Base-by-base conservation (phyloP, 2,888 invertebrate genomes). In the Adela reaumurella region DNA sequence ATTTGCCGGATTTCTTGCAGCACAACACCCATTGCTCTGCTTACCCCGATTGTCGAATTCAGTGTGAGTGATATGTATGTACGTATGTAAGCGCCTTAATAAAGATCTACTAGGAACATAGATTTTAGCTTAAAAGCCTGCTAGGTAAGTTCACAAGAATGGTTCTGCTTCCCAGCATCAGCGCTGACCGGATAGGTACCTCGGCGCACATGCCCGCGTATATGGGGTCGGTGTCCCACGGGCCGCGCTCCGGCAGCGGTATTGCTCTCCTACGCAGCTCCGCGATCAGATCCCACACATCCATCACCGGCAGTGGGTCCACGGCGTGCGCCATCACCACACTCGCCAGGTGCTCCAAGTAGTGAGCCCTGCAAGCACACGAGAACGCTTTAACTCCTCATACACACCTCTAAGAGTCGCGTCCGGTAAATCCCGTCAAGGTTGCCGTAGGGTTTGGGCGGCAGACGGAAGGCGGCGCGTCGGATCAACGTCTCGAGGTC, bases 301-400 rank as follows among this genome's bases (percentile, higher is more conserved):
- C 90, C 83, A 96, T 88, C 65, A 96, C 90, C 57, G 87, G 85
- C 63, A 94, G 84, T 5, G 97, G 96, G 80, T 97, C 97, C 70
- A 97, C 83, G 63, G 84, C 84, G 71, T 90, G 90, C 74, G 96
- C 91, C 70, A 89, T 83, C 74, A 96, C 91, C 70, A 89, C 83
- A 62, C 84, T 87, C 67, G 94, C 93, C 83, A 97, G 85, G 82
- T 96, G 95, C 82, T 97, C 97, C 72, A 94, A 88, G 84, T 94
- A 97, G 83, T 97, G 97, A 67, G 85, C 81, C 84, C 96, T 97
- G 83, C 65, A 79, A 76, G 66, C 63, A 58, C 42, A 46, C 60
- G 46, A 59, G 47, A 53, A 52, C 54, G 50, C 50, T 59, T 63
- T 57, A 65, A 54, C 56, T 54, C 54, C 52, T 48, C 20, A 45